Evolutionary conservation across 2,797 vertebrate species (phyloP), one percentile per base, ranked within the genome.

Genomic region (Poecilia gillii): DNA sequence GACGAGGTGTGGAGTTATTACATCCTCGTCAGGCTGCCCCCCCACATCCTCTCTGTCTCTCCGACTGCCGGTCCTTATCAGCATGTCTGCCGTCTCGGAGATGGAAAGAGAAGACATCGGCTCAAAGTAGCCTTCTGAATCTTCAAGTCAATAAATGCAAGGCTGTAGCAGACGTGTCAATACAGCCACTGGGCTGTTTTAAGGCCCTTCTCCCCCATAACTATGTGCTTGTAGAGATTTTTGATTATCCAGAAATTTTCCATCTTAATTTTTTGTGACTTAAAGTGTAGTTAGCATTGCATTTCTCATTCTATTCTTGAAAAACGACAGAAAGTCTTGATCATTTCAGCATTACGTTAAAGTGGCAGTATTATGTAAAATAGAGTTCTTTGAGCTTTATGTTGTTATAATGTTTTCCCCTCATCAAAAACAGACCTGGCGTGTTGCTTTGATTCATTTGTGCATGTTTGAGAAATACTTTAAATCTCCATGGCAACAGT

Each of bases 1-100:
- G 85, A 86, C 71, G 73, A 90, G 83, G 78, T 85, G 80, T 83
- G 73, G 83, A 87, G 83, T 90, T 91, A 91, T 93, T 92, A 91
- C 90, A 88, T 84, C 75, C 78, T 84, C 79, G 73, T 87, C 87
- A 1, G 74, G 46, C 77, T 41, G n/a, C 77, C 6, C 75, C 45
- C 59, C 64, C 53, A 36, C 70, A 14, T 80, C 79, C 73, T 79
- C 81, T 81, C 83, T 41, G 53, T 83, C 84, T 86, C 76, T 76
- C 72, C 72, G 77, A 86, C 78, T 78, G 80, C 80, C 76, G 71
- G 79, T 87, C 82, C 89, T 88, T 83, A 89, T 92, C 86, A 81
- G 75, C 85, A 84, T 49, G 85, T 89, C 84, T 77, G 62, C 85
- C 87, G 87, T 89, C 87, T 84, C 49, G 68, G 28, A 66, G 72